Conservation (phyloP, 2,797 vertebrate genomes). For the Sebastolobus alascanus region DNA sequence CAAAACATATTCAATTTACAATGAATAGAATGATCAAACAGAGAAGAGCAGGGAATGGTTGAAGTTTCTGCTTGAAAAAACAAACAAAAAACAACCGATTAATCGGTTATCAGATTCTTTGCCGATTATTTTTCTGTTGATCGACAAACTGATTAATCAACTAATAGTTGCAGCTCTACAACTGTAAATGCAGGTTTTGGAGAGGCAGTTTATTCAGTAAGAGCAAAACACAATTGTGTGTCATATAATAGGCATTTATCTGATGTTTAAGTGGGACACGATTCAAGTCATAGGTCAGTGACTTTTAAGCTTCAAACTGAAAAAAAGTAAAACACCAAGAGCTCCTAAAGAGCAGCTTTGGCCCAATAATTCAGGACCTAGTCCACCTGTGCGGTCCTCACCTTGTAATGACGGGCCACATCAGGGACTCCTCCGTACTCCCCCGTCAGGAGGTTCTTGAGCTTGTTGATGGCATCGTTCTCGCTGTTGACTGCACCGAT, state of each 20-base stretch:
- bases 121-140: too few species aligned
- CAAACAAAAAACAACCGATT: too few species aligned
- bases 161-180: background rate
- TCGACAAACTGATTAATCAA: background rate
- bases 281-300: background rate
- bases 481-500: slow-evolving; percentile 95
- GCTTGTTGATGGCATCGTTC: slow-evolving; percentile 92
- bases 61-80: background rate
- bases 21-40: background rate
- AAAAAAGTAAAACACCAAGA: background rate
- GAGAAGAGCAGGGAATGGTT: background rate
- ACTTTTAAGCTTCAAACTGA: background rate
- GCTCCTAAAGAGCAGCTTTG: too few species aligned
- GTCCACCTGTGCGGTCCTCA: slow-evolving; percentile 55
- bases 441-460: slow-evolving; percentile 91
- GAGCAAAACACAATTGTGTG: background rate
- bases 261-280: background rate
- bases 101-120: background rate
- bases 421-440: slow-evolving; percentile 94
- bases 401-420: slow-evolving; percentile 96
- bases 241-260: background rate
- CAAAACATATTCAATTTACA: background rate
- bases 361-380: background rate
- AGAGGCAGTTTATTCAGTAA: too few species aligned
- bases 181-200: too few species aligned